These are phyloP conservation scores for Eristalis pertinax DNA, from an alignment of 2,888 invertebrate species.

Conservation along the genomic window DNA sequence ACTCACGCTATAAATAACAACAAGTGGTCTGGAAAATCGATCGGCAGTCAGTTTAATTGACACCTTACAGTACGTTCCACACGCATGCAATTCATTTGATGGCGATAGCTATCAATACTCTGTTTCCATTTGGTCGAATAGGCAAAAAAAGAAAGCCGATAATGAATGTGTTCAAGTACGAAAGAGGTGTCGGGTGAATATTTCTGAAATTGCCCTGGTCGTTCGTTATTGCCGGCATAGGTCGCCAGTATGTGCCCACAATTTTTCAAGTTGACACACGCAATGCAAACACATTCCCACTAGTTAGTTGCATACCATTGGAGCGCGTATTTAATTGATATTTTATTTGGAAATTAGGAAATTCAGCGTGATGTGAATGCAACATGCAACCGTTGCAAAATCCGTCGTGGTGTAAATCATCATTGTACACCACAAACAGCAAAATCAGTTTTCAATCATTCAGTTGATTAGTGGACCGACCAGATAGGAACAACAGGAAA, in stretches of 20 bases:
- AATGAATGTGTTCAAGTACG: background rate
- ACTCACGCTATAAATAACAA: background rate
- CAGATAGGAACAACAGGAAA: too few relatives aligned
- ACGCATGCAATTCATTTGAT: background rate
- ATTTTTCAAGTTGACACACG: background rate
- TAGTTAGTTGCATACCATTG: background rate
- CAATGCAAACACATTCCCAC: background rate
- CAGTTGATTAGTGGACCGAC: too few relatives aligned
- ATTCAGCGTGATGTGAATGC: too few relatives aligned
- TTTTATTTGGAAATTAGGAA: too few relatives aligned
- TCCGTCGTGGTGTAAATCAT: too few relatives aligned
- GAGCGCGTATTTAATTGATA: background rate
- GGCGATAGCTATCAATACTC: background rate
- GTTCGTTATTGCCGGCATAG: background rate
- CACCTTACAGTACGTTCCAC: background rate
- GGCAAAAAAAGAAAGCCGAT: background rate
- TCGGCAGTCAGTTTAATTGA: background rate
- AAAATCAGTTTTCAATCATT: too few relatives aligned
- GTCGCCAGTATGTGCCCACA: background rate
- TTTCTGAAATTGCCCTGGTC: background rate
- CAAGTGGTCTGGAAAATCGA: background rate
- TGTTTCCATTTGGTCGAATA: background rate
- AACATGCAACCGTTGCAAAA: too few relatives aligned
- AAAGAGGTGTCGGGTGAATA: background rate
- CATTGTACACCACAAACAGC: too few relatives aligned